Percentiles rank a stretch among this genome's conserved stretches.
Conservation (phyloP, 2,797 vertebrate genomes). For the Amblyraja radiata region DNA sequence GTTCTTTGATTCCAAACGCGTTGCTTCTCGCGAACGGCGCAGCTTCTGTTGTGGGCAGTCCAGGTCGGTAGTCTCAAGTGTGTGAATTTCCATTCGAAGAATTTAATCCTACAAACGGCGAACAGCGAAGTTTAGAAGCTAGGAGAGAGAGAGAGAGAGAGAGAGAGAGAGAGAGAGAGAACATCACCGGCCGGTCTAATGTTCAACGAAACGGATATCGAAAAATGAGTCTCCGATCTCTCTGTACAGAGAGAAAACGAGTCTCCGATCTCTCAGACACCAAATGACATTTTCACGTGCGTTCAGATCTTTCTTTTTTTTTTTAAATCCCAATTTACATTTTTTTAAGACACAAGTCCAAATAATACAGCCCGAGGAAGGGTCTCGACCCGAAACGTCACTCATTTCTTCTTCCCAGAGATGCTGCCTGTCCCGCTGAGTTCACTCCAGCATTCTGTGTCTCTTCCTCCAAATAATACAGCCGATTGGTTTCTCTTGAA, state of each 20-base stretch:
- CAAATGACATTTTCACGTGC: background rate
- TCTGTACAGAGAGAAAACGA: too few relatives aligned
- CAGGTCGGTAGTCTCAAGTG: background rate
- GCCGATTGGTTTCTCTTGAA: background rate
- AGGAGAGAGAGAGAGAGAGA: background rate
- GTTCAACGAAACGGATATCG: background rate
- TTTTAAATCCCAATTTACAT: too few relatives aligned
- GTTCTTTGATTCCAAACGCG: background rate
- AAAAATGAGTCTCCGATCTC: background rate
- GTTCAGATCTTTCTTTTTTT: background rate
- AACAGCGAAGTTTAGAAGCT: background rate
- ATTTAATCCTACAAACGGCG: background rate
- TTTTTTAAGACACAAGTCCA: too few relatives aligned
- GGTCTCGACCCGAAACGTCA: too few relatives aligned
- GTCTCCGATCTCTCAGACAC: too few relatives aligned
- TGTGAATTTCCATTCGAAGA: conserved; percentile 32
- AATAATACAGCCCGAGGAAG: background rate
- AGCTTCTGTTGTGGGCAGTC: background rate
- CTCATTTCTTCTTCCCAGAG: too few relatives aligned
- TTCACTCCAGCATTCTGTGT: too few relatives aligned
- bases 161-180: too few relatives aligned
- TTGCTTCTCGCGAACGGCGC: background rate
- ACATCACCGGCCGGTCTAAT: background rate
- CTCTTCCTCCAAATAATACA: too few relatives aligned
- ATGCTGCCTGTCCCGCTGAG: too few relatives aligned